Conservation (phyloP, 2,113 vertebrate genomes). For the Progne subis region DNA sequence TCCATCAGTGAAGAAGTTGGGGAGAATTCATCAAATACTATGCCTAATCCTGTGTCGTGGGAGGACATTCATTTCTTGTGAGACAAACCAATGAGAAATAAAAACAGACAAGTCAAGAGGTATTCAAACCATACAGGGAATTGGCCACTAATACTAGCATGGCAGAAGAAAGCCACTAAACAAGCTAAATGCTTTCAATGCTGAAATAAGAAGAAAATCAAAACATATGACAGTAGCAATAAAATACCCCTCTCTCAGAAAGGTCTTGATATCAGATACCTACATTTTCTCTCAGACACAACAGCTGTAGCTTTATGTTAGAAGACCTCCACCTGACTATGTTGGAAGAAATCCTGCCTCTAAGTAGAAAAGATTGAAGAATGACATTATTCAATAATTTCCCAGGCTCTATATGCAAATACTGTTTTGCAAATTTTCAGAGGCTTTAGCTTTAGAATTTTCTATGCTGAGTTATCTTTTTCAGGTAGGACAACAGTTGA, state of each 20-base stretch:
- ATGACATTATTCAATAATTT: background rate
- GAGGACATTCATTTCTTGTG: background rate
- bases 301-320: background rate
- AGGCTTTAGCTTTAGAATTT: background rate
- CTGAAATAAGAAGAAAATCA: background rate
- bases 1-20: background rate
- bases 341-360: background rate
- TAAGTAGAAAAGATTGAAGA: background rate
- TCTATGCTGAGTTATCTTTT: background rate
- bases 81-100: background rate
- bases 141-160: background rate
- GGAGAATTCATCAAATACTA: background rate
- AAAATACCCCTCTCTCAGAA: background rate
- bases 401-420: background rate
- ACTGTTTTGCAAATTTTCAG: background rate
- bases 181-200: background rate
- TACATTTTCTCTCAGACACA: background rate
- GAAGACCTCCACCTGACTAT: background rate
- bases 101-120: background rate
- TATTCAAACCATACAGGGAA: background rate
- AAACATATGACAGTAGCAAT: background rate
- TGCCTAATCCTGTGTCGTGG: background rate
- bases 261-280: background rate
- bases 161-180: conserved; percentile 14
- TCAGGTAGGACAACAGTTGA: background rate